Evolutionary conservation across 2,113 vertebrate genomes (phyloP).

Genomic region (Picathartes gymnocephalus): DNA sequence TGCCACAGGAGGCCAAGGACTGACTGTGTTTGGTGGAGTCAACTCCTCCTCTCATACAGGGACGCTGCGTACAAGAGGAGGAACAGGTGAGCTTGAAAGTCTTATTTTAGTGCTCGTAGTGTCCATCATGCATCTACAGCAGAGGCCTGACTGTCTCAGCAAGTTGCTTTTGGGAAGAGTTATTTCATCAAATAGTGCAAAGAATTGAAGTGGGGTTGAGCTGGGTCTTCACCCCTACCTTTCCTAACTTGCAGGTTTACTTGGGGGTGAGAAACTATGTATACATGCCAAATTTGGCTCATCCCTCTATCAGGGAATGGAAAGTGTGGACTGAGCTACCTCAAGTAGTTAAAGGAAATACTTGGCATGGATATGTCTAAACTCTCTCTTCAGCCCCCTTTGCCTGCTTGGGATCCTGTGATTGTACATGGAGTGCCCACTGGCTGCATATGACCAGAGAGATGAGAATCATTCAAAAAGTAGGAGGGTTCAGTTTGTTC

Average conservation of each 20-base stretch:
- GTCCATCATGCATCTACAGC: neutral
- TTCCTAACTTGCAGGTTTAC: neutral
- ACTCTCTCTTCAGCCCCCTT: neutral
- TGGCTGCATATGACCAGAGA: neutral
- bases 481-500: neutral
- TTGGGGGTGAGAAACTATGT: neutral
- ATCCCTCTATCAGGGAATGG: neutral
- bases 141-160: neutral
- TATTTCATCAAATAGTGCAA: neutral
- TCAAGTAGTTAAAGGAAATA: neutral
- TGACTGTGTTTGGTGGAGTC: conserved; percentile 91
- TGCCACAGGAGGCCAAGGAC: conserved; percentile 81
- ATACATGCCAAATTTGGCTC: neutral
- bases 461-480: neutral
- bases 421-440: accelerated
- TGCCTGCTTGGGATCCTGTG: neutral
- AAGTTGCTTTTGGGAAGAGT: neutral
- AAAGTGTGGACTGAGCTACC: neutral
- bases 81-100: conserved; percentile 79
- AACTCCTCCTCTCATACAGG: conserved; percentile 90
- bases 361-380: neutral
- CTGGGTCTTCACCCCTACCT: neutral
- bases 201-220: neutral
- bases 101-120: neutral
- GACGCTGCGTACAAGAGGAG: conserved; percentile 87